Evolutionary conservation across 2,797 vertebrate species (phyloP), one percentile per base, ranked within the genome.

Genomic region (Eutrigla gurnardus): DNA sequence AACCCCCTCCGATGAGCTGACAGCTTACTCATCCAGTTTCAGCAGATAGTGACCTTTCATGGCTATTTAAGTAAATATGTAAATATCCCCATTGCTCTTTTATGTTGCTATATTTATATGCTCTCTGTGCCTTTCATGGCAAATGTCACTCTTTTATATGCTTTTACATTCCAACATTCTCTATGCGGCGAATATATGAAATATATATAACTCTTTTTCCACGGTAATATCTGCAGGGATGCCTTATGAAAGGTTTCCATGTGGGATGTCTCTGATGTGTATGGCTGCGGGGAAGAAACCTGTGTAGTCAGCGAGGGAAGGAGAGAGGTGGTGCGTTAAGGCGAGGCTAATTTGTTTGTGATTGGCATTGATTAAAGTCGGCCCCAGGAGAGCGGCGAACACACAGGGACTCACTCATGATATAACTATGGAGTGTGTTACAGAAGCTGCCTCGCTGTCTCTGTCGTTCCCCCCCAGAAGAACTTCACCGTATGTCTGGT

Each of bases 321-420:
- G 65, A 47, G 78, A 53, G 84, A 83, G 83, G 80, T 75, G 87
- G 88, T 87, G 91, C 84, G 14, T 87, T 91, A 84, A 90, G 85
- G 90, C 70, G 71, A 80, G 62, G 84, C 88, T 90, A 91, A 92
- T 92, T 90, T 88, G 87, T 92, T 90, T 90, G 84, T 88, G 92
- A 92, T 91, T 91, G 89, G 75, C 85, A 91, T 88, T 88, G 88
- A 92, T 92, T 86, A 89, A 86, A 91, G 87, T 86, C 32, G 1
- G 75, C 80, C 90, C 84, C 85, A 10, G 59, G 82, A 76, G 90
- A 84, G 80, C 59, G 42, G 54, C 36, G 71, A 71, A 73, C 50
- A 73, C 63, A 73, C 36, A 5, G 53, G 67, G 53, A 74, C 65
- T 77, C 73, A 39, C 33, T 82, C 73, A 25, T 70, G 60, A 76